Base-by-base conservation (phyloP, 2,888 invertebrate genomes). In the Teinopalpus imperialis region DNA sequence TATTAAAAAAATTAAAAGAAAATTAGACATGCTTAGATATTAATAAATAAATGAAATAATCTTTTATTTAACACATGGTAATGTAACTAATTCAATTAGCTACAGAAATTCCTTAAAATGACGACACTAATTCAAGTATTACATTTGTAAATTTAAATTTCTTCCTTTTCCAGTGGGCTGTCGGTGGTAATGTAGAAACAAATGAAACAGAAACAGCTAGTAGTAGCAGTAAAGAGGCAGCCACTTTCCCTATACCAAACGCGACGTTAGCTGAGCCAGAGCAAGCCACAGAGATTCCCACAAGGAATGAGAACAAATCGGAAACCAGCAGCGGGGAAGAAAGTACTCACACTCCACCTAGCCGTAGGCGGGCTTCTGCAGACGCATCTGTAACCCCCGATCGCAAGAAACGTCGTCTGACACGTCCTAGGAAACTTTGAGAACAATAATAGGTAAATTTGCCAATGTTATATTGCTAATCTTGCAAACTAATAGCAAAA, bases 381-480 rank as follows among this genome's bases (percentile, higher is more conserved):
- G 78, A 80, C 63, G 53, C 63, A 18, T 53, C 54, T 44, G 57
- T 56, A 53, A 81, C 88, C 20, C 88, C 87, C 30, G 88, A 87
- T 41, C 79, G 86, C 55, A 89, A 89, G 71, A 86, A 86, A 61
- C 80, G 89, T 12, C 82, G 89, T 43, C 77, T 88, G 56, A 86
- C 86, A 9, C 74, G 88, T 40, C 87, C 87, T 24, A 66, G 89
- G 59, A 89, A 89, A 63, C 81, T 86, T 23, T 86, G 71, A 81
- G 52, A 14, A 40, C 30, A 27, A 6, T 21, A 26, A 24, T 8
- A 35, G 43, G 42, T 42, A 42, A 34, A 12, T 20, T n/a, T 10
- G 16, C 21, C 31, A 20, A 6, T 20, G 8, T 2, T 29, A 8
- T 8, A 13, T 35, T 8, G 13, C 12, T 20, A 26, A 23, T 23